Evolutionary conservation across 92 coral and sea anemone genomes (phyloP).

Genomic region (Epizoanthus rinbou): DNA sequence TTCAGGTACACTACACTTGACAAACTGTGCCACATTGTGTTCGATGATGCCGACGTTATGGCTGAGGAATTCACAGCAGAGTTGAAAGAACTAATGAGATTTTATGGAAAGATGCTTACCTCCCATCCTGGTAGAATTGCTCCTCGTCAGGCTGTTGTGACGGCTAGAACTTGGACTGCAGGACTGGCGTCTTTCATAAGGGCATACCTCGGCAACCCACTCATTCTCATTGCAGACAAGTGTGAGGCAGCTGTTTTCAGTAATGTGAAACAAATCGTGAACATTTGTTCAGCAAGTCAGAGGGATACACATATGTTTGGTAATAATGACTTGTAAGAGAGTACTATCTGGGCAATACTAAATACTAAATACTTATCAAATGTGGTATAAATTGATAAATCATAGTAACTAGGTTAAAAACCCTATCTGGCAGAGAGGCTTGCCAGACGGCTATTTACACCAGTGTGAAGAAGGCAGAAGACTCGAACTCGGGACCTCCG

Average conservation of each 20-base stretch:
- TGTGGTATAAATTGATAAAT: too few relatives aligned
- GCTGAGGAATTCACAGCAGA: conserved; percentile 84
- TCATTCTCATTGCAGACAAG: conserved; percentile 72
- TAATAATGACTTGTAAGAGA: conserved; percentile 9
- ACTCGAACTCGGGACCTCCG: too few relatives aligned
- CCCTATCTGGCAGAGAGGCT: too few relatives aligned
- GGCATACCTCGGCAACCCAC: conserved; percentile 90
- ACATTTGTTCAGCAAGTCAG: conserved; percentile 60
- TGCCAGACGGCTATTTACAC: too few relatives aligned
- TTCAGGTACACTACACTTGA: conserved; percentile 65
- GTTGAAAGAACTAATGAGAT: conserved; percentile 86
- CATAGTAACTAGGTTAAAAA: too few relatives aligned
- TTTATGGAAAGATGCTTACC: conserved; percentile 69
- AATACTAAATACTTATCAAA: too few relatives aligned
- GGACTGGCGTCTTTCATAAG: conserved; percentile 85
- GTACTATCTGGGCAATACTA: too few relatives aligned
- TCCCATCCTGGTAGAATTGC: conserved; percentile 80
- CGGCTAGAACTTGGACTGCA: conserved; percentile 84
- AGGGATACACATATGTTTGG: conserved; percentile 63
- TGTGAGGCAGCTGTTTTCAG: conserved; percentile 85
- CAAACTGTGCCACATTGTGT: conserved; percentile 82
- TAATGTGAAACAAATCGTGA: conserved; percentile 71
- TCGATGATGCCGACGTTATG: conserved; percentile 85
- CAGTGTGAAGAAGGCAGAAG: too few relatives aligned
- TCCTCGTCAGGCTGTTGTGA: conserved; percentile 84